Base-by-base conservation (phyloP, 1,140 invertebrate genomes). In the Drosophila pandora region DNA sequence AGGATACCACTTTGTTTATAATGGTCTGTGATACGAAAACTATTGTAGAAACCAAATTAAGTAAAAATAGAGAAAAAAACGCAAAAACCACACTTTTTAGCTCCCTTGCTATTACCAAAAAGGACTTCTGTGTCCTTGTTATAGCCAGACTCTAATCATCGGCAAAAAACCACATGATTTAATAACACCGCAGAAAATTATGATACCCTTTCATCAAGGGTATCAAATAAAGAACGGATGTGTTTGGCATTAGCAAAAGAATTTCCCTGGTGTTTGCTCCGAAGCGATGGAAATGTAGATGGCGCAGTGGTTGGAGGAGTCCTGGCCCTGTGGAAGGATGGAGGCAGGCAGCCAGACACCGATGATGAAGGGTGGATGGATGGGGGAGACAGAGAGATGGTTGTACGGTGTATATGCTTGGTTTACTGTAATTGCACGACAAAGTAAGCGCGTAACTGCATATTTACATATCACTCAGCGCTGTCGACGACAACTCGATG, bases 361-460 rank as follows among this genome's bases (percentile, higher is more conserved):
- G 30, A 23, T 30, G 61, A 47, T 32, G 49, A 23, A 22, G 59
- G 34, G 13, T 45, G 23, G 28, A 34, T 30, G 45, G 45, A 53
- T 21, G 48, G 48, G 25, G 54, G 59, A 45, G 61, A 30, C 43
- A 45, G 43, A 23, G 43, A 12, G 43, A 12, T 47, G 43, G 21
- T 13, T 25, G 30, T 34, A n/a, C 32, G 25, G 63, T 67, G 59
- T 67, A 67, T 39, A 69, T 69, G 65, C 63, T 69, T 69, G 65
- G 65, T 69, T 69, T 69, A 69, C 82, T 87, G 82, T 87, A 87
- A 87, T 87, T 87, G 82, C 83, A 87, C 83, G 81, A 85, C 81
- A 87, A 88, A 82, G 78, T 82, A 87, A 80, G 82, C 82, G 84
- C 82, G 82, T 88, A 87, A 87, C 82, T 88, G 82, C 82, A 87